Evolutionary conservation across 2,888 invertebrate genomes (phyloP).

Genomic region (Drosophila formosana): DNA sequence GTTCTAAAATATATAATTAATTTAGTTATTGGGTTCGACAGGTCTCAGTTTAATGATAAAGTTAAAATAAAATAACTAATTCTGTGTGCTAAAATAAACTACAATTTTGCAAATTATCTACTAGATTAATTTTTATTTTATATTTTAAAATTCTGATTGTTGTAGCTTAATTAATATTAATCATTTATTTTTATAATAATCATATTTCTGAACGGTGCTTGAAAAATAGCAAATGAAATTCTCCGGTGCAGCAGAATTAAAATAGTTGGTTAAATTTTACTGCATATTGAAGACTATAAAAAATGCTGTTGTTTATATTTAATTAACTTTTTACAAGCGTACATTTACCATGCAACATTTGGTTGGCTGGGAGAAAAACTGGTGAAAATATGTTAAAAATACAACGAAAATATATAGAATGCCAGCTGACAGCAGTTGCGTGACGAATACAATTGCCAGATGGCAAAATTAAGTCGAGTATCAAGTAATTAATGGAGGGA

Average conservation of each 20-base stretch:
- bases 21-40: too few species aligned
- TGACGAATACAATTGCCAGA: neutral
- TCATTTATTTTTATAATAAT: neutral
- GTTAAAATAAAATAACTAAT: too few species aligned
- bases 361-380: neutral
- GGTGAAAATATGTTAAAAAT: conserved; percentile 35
- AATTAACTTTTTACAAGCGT: conserved; percentile 52
- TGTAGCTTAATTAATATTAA: too few species aligned
- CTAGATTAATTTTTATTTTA: too few species aligned
- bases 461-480: conserved; percentile 18
- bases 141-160: too few species aligned
- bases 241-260: neutral
- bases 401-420: conserved; percentile 21
- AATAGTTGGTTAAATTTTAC: neutral
- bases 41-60: too few species aligned
- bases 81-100: too few species aligned
- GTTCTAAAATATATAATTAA: too few species aligned
- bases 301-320: conserved; percentile 47
- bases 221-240: neutral
- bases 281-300: neutral
- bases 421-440: conserved; percentile 9
- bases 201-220: neutral
- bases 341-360: conserved; percentile 13
- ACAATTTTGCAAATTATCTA: too few species aligned
- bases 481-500: conserved; percentile 30